Conservation (phyloP, 1,140 invertebrate species). For the Callitettix versicolor region DNA sequence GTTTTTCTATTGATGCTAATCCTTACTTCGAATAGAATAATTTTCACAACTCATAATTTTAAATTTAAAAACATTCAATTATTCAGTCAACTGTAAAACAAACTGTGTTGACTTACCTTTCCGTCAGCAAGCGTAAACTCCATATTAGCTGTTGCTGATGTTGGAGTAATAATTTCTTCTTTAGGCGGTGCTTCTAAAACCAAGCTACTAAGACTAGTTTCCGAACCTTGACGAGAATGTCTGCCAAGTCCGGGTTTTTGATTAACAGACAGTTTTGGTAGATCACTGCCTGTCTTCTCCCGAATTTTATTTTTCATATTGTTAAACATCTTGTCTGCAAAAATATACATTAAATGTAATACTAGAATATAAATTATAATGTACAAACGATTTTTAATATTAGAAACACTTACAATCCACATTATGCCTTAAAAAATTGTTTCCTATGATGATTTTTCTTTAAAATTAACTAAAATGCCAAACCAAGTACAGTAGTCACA, state of each 20-base stretch:
- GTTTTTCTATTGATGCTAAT: no score
- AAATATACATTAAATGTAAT: not conserved
- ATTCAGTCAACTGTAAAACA: no score
- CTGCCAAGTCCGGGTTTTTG: slow-evolving; percentile 39
- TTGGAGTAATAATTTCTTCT: slow-evolving; percentile 24
- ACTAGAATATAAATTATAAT: no score
- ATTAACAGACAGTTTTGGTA: slow-evolving; percentile 39
- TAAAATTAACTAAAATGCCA: no score
- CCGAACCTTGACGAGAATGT: slow-evolving; percentile 46
- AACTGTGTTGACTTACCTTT: slow-evolving; percentile 20
- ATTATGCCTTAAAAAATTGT: no score
- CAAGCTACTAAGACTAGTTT: slow-evolving; percentile 47
- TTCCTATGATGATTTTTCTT: no score
- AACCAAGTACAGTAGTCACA: no score
- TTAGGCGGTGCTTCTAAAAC: slow-evolving; percentile 30
- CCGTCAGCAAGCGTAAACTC: slow-evolving; percentile 25
- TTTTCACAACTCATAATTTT: no score
- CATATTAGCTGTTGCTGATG: slow-evolving; percentile 25
- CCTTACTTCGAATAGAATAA: no score
- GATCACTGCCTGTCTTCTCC: slow-evolving; percentile 60
- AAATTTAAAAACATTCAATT: no score
- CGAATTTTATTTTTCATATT: slow-evolving; percentile 56
- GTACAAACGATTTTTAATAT: no score
- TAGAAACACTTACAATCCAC: no score
- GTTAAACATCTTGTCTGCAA: slow-evolving; percentile 28